Evolutionary conservation across 2,888 invertebrate species (phyloP).

Genomic region (Mesoligia furuncula): DNA sequence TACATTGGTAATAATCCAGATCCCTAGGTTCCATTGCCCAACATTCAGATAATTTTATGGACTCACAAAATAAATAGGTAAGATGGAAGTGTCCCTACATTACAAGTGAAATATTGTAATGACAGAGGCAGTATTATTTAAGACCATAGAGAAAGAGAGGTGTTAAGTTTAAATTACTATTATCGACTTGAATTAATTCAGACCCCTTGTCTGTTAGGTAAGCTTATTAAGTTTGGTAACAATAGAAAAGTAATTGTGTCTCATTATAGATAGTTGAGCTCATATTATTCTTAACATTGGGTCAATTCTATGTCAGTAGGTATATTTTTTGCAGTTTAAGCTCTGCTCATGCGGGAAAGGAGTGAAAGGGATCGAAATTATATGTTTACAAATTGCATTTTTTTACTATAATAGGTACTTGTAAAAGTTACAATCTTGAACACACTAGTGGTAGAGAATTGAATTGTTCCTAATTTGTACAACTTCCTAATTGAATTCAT

Average conservation of each 20-base stretch:
- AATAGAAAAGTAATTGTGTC: not conserved
- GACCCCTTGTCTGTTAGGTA: not conserved
- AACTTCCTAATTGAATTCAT: not conserved
- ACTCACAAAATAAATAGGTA: not conserved
- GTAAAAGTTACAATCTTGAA: not conserved
- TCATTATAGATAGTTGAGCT: not conserved
- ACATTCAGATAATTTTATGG: not conserved
- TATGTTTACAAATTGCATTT: too few species aligned
- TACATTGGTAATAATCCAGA: not conserved
- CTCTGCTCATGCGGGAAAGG: slow-evolving; percentile 11
- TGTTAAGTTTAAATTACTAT: not conserved
- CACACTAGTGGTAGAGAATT: not conserved
- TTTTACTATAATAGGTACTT: not conserved
- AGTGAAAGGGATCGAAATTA: not conserved
- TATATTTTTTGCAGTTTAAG: not conserved
- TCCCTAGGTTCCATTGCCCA: slow-evolving; percentile 4
- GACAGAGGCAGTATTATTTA: not conserved
- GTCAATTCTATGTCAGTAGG: not conserved
- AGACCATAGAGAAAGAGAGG: not conserved
- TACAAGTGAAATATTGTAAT: slow-evolving; percentile 4
- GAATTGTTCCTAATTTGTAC: not conserved
- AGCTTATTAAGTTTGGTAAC: not conserved
- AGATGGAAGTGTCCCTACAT: not conserved
- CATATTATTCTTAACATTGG: not conserved
- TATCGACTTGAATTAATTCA: not conserved